phyloP scores from a whole-genome alignment of 2,113 vertebrate species.

The Lycaon pictus region DNA sequence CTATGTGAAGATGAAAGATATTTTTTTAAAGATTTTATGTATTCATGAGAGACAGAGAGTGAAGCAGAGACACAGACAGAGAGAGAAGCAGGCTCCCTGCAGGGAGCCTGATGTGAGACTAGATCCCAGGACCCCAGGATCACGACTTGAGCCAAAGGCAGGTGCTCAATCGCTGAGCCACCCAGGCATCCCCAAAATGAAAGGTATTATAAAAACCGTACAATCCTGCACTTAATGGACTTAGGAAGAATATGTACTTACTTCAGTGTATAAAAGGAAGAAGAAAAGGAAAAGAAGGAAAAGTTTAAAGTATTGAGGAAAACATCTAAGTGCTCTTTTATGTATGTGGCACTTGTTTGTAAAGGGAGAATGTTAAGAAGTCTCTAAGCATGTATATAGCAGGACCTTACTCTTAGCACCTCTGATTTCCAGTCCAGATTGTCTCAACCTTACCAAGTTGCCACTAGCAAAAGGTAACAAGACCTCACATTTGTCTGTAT shows the following conservation, averaged over 20 bases:
- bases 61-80: no score
- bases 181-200: background rate
- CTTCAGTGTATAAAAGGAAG: background rate
- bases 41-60: no score
- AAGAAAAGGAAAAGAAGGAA: background rate
- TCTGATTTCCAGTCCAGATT: background rate
- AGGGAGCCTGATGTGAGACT: no score
- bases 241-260: background rate
- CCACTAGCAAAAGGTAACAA: background rate
- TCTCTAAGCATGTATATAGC: background rate
- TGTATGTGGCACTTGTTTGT: background rate
- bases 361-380: background rate
- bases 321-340: background rate
- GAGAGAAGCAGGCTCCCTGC: no score
- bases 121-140: no score
- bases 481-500: background rate
- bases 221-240: background rate
- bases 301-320: background rate
- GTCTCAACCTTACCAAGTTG: background rate
- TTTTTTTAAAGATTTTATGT: background rate
- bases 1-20: background rate
- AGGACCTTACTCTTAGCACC: background rate
- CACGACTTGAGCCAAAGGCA: no score
- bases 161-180: no score
- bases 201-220: background rate